Evolutionary conservation across 2,113 vertebrate genomes (phyloP).

Genomic region (Micronycteris hirsuta): DNA sequence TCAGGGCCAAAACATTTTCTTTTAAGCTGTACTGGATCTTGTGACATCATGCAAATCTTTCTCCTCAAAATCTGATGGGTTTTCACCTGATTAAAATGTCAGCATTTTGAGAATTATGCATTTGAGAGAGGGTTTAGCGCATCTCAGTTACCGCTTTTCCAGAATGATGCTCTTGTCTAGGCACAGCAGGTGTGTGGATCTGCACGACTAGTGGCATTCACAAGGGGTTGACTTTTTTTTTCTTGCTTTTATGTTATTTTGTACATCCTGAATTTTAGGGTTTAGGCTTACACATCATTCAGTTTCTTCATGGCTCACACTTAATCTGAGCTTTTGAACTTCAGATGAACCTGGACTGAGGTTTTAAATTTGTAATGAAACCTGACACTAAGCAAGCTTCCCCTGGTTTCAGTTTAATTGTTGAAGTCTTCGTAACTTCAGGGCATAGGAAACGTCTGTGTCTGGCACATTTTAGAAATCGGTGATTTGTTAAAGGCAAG

Average conservation of each 20-base stretch:
- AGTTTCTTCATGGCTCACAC: neutral
- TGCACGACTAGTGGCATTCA: neutral
- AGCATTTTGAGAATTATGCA: neutral
- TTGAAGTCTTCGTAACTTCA: neutral
- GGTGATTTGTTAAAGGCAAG: neutral
- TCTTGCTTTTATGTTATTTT: conserved; percentile 17
- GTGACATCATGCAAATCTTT: conserved; percentile 18
- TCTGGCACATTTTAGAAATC: conserved; percentile 22
- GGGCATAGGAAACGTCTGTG: neutral
- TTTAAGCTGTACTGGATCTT: neutral
- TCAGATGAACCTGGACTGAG: conserved; percentile 34
- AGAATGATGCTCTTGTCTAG: neutral
- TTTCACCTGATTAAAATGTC: neutral
- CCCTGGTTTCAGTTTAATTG: conserved; percentile 20
- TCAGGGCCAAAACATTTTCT: neutral
- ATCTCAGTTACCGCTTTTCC: neutral
- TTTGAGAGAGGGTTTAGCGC: neutral
- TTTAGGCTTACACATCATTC: neutral
- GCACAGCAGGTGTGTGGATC: conserved; percentile 23
- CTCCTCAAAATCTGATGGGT: neutral
- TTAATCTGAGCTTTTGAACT: conserved; percentile 47
- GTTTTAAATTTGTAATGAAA: conserved; percentile 26
- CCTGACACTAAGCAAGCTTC: conserved; percentile 5
- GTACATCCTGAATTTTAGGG: neutral
- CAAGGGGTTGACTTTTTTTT: neutral